Conservation (phyloP, 2,888 invertebrate genomes). For the Molanna angustata region DNA sequence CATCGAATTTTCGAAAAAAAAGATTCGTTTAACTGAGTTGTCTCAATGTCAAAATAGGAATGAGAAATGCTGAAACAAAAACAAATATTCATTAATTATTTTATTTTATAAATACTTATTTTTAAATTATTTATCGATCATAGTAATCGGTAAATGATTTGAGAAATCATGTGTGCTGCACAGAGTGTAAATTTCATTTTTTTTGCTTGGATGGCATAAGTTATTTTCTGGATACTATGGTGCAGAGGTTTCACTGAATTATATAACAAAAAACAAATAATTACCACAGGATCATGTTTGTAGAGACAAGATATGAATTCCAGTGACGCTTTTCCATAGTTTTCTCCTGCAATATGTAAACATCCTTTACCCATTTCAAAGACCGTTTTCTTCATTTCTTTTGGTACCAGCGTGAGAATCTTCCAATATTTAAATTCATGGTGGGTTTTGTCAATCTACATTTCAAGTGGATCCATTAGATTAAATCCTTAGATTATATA, state of each 20-base stretch:
- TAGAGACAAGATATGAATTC: conserved; percentile 28
- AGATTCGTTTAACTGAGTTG: not conserved
- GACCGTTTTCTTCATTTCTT: conserved; percentile 27
- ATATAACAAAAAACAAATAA: too few species aligned
- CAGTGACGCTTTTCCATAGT: conserved; percentile 25
- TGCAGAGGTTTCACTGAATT: too few species aligned
- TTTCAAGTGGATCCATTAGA: too few species aligned
- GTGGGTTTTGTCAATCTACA: conserved; percentile 26
- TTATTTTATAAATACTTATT: too few species aligned
- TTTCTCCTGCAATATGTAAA: conserved; percentile 23
- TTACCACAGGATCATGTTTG: conserved; percentile 26
- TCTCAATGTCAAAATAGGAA: conserved; percentile 4
- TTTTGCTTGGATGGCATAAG: too few species aligned
- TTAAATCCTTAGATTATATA: too few species aligned
- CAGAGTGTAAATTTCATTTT: too few species aligned
- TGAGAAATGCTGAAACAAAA: conserved; percentile 6
- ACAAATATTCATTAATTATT: too few species aligned
- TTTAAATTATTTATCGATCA: too few species aligned
- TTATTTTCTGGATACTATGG: too few species aligned
- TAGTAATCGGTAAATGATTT: too few species aligned
- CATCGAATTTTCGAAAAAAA: not conserved
- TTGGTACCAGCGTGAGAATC: conserved; percentile 23
- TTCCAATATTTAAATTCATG: conserved; percentile 32
- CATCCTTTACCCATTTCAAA: conserved; percentile 29
- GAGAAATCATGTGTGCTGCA: too few species aligned